Base-by-base conservation (phyloP, 2,888 invertebrate genomes). In the Eurois occulta region DNA sequence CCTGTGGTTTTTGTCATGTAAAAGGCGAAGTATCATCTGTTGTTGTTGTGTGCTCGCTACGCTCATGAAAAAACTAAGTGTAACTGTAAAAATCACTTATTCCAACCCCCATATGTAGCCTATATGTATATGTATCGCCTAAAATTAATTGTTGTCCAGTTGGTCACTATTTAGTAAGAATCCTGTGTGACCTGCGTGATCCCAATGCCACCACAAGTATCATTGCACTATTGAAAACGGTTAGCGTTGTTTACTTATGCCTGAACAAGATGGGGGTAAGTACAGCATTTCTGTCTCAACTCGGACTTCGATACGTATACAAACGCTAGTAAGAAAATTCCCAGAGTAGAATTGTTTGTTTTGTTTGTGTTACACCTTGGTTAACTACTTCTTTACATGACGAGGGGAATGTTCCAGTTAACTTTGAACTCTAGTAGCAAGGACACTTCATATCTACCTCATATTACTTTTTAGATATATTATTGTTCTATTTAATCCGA, bases 241-340 rank as follows among this genome's bases (percentile, higher is more conserved):
- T 16, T 62, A 35, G 8, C 32, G 43, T 41, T 74, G 75, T 52
- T 52, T 64, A 55, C 67, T 60, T 52, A 60, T 32, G 68, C 38
- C 21, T 48, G 48, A 77, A 77, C 77, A 77, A 77, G 52, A 68
- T 68, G 60, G 77, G 66, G 62, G 28, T 55, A 24, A 52, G 28
- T 55, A 28, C 38, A 46, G 46, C 28, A 58, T 75, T 62, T 46
- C 77, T 76, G 77, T 77, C 66, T 77, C 66, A 77, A 77, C 65
- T 76, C 76, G 77, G 77, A 77, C 65, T 78, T 78, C 79, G 78
- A 71, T 52, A 78, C 78, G 18, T 70, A 78, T 60, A 78, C 79
- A 66, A 58, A 78, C 78, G 65, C 48, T 66, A 48, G 41, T 78
- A 78, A 65, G 70, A 43, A 78, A 66, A 70, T 58, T 38, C 38